Evolutionary conservation across 2,797 vertebrate genomes (phyloP).

Genomic region (Urophycis tenuis): DNA sequence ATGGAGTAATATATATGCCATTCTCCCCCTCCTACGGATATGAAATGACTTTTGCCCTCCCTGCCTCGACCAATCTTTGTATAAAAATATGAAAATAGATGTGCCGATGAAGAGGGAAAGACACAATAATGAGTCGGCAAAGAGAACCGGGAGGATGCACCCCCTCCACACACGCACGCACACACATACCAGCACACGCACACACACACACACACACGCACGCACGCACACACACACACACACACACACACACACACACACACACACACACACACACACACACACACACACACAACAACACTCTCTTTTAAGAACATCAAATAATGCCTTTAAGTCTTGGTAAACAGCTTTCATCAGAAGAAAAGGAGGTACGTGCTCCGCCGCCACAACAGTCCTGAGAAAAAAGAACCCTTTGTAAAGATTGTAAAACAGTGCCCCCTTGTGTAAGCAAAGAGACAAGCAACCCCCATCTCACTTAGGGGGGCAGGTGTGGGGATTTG

Average conservation of each 20-base stretch:
- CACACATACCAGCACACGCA: not conserved
- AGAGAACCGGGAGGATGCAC: not conserved
- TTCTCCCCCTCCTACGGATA: conserved; percentile 3
- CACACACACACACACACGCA: not conserved
- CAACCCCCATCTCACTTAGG: not conserved
- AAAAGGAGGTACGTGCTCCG: not conserved
- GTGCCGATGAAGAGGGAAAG: not conserved
- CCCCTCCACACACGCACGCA: not conserved
- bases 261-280: not conserved
- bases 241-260: not conserved
- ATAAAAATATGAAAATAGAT: conserved; percentile 7
- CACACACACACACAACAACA: not conserved
- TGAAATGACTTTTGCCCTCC: conserved; percentile 17
- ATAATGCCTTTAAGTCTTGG: too few species aligned
- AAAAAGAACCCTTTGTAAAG: not conserved
- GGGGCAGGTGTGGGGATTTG: not conserved
- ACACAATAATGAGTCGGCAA: not conserved
- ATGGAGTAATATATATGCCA: conserved; percentile 19
- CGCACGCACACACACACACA: not conserved
- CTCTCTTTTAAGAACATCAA: too few species aligned
- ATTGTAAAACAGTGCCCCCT: conserved; percentile 64
- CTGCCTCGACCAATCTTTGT: conserved; percentile 2
- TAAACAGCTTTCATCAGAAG: not conserved
- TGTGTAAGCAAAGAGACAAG: conserved; percentile 43
- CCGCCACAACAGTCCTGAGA: not conserved